Base-by-base conservation (phyloP, 2,113 vertebrate species). In the Dicrurus megarhynchus region DNA sequence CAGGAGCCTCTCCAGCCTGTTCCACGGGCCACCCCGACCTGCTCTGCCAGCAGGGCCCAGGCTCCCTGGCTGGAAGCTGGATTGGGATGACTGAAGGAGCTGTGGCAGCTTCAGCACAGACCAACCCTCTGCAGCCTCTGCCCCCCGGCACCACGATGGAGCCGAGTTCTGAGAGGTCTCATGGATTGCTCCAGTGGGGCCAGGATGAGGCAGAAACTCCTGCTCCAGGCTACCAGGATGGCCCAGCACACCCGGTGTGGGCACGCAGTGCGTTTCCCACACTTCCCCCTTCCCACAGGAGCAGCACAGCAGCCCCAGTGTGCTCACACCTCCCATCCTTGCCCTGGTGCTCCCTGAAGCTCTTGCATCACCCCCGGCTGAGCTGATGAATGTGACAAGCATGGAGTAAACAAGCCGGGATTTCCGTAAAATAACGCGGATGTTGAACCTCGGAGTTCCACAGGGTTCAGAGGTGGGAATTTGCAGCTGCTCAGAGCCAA, bases 311-410 rank as follows among this genome's bases (percentile, higher is more conserved):
- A 6, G 81, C 35, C 47, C 55, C 14, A 8, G 35, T 2, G 21
- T 21, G 4, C 30, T 8, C n/a, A 35, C 49, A 8, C 6, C 41
- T 11, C 65, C 59, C 70, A 24, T 35, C 79, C 2, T 2, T 12
- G 69, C 61, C 59, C 7, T 1, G 91, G 42, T 2, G 24, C 92
- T 57, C 87, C 39, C 79, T 55, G 86, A 41, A 44, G 59, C 83
- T 94, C 92, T 95, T 96, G 94, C 91, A 88, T 83, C 96, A 96
- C 30, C 70, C 49, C 71, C 37, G 67, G 52, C 90, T 16, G 63
- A 77, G 80, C 75, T 92, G 92, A 92, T 87, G 93, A 86, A 81
- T 1, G 44, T 6, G 19, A 84, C 93, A 92, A 90, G 88, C 79
- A 81, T 1, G 76, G 12, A 23, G 73, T 78, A 94, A 97, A 96